A percentile compares a stretch with the other conserved stretches of the same genome.
phyloP scores from a whole-genome alignment of 2,888 invertebrate genomes.

The Melieria crassipennis region DNA sequence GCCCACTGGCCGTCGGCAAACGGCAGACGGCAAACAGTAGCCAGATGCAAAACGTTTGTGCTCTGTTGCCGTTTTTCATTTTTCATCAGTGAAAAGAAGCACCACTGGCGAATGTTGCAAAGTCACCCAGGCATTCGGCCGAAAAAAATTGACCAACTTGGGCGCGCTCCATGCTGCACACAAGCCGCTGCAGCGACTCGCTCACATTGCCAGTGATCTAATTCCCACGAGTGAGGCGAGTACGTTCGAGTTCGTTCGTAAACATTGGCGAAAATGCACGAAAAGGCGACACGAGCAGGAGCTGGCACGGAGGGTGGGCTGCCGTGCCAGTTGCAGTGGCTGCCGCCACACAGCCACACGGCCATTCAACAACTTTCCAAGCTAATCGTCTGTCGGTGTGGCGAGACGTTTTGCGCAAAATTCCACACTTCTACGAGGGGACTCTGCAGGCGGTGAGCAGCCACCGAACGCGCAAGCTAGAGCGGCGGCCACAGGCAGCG shows the following conservation, averaged over 20 bases:
- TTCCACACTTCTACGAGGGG: slow-evolving; percentile 16
- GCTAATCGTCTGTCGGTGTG: slow-evolving; percentile 58
- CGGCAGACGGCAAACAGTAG: background rate
- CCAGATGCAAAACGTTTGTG: slow-evolving; percentile 39
- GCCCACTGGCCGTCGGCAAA: slow-evolving; percentile 26
- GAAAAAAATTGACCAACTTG: slow-evolving; percentile 25
- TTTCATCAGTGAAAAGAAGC: slow-evolving; percentile 23
- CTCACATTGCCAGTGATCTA: slow-evolving; percentile 59
- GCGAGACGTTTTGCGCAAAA: slow-evolving; percentile 53
- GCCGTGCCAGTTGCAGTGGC: slow-evolving; percentile 10
- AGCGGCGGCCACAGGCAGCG: background rate
- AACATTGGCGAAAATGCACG: slow-evolving; percentile 21
- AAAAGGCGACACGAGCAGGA: slow-evolving; percentile 41
- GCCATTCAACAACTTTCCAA: slow-evolving; percentile 50
- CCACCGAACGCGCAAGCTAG: background rate
- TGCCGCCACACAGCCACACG: slow-evolving; percentile 20
- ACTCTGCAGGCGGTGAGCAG: background rate
- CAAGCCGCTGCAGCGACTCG: slow-evolving; percentile 7
- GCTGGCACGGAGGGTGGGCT: slow-evolving; percentile 6
- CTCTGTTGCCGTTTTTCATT: background rate
- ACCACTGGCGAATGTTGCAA: too few relatives aligned
- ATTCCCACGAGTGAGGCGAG: slow-evolving; percentile 60
- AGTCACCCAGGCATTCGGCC: too few relatives aligned
- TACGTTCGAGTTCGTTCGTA: slow-evolving; percentile 12
- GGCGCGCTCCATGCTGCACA: background rate